These are phyloP conservation scores for Microchirus variegatus DNA, from an alignment of 2,797 vertebrate species.

Conservation along the genomic window DNA sequence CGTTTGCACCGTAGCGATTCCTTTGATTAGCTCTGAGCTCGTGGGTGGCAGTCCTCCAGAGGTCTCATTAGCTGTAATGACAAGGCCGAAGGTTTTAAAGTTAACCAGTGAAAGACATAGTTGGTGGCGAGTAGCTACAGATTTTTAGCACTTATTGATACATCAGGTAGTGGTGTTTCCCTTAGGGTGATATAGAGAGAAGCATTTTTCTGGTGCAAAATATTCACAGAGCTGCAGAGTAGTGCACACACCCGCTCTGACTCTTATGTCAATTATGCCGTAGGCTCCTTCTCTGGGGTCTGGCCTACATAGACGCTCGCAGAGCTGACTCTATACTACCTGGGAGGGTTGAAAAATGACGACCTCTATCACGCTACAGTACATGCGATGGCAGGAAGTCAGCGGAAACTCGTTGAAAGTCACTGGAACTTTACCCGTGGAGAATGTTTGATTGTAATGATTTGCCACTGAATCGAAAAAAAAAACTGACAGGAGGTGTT, in stretches of 20 bases:
- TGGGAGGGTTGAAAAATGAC: slow-evolving; percentile 64
- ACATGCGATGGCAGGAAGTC: slow-evolving; percentile 56
- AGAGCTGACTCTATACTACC: slow-evolving; percentile 60
- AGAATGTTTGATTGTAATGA: slow-evolving; percentile 68
- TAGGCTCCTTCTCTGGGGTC: slow-evolving; percentile 65
- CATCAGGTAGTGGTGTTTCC: slow-evolving; percentile 40
- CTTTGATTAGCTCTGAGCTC: slow-evolving; percentile 69
- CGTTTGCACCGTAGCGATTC: slow-evolving; percentile 56
- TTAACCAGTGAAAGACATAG: slow-evolving; percentile 51
- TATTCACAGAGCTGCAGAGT: slow-evolving; percentile 26
- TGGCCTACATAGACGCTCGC: slow-evolving; percentile 68
- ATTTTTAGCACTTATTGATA: slow-evolving; percentile 49
- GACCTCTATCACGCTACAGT: slow-evolving; percentile 31
- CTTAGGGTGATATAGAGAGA: slow-evolving; percentile 28
- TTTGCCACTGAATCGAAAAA: slow-evolving; percentile 60
- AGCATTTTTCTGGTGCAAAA: slow-evolving; percentile 28
- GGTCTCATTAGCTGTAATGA: slow-evolving; percentile 76
- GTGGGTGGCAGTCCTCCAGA: slow-evolving; percentile 66
- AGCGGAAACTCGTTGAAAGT: slow-evolving; percentile 64
- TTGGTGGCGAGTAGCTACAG: slow-evolving; percentile 38
- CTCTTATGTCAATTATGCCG: slow-evolving; percentile 61
- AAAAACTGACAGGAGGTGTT: slow-evolving; percentile 62
- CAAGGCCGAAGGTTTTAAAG: slow-evolving; percentile 63
- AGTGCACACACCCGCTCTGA: slow-evolving; percentile 10
- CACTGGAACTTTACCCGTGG: slow-evolving; percentile 59